phyloP scores from a whole-genome alignment of 2,888 invertebrate species.

The Idaea biselata region DNA sequence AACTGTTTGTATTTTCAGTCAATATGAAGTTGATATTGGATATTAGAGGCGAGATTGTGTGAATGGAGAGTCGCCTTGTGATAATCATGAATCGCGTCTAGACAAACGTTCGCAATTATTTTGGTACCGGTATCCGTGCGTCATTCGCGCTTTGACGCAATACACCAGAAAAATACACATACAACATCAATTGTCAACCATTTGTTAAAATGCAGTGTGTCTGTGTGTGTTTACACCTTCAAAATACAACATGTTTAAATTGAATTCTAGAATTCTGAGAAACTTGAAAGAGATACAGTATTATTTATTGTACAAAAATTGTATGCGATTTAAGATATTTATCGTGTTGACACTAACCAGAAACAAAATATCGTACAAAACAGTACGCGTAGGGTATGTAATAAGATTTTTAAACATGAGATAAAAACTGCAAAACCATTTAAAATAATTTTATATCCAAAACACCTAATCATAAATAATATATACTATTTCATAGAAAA shows the following conservation, averaged over 20 bases:
- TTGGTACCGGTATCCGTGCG: constrained; percentile 53
- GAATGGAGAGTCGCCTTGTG: constrained; percentile 1
- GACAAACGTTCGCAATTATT: constrained; percentile 56
- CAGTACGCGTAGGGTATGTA: background rate
- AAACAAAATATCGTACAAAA: background rate
- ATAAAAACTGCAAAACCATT: background rate
- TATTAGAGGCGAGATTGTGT: background rate
- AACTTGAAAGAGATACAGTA: background rate
- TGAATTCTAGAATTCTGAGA: background rate
- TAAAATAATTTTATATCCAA: background rate
- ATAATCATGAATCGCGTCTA: constrained; percentile 38
- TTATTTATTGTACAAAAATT: background rate
- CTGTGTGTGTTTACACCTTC: background rate
- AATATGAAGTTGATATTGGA: background rate
- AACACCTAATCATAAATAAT: background rate
- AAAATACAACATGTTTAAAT: background rate
- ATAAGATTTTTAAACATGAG: background rate
- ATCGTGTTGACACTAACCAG: background rate
- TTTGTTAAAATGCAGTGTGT: constrained; percentile 10
- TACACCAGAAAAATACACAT: constrained; percentile 43
- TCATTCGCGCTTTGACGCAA: constrained; percentile 58
- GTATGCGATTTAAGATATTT: background rate
- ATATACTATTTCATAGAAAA: background rate
- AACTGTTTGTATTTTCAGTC: too few relatives aligned
- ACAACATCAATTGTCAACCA: constrained; percentile 35